Conservation (phyloP, 2,113 vertebrate genomes). For the Oreotrochilus melanogaster region DNA sequence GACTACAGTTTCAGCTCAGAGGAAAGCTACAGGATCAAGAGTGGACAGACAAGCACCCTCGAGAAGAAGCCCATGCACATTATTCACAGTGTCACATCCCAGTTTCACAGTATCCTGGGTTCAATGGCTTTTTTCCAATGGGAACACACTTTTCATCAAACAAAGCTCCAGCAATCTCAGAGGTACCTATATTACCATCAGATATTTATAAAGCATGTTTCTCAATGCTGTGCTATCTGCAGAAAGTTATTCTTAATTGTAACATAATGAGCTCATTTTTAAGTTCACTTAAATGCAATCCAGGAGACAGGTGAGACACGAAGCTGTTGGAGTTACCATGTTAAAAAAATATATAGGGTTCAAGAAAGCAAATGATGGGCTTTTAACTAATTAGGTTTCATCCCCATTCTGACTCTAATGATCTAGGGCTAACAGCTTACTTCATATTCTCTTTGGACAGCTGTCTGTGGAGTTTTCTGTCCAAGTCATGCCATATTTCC, state of each 20-base stretch:
- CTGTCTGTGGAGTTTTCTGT: not conserved
- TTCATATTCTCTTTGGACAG: not conserved
- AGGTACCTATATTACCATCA: slow-evolving; percentile 71
- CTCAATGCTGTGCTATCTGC: not conserved
- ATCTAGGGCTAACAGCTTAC: not conserved
- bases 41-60: slow-evolving; percentile 30
- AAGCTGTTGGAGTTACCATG: not conserved
- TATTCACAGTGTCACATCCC: slow-evolving; percentile 31
- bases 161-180: slow-evolving; percentile 55
- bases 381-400: not conserved
- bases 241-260: not conserved
- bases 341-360: not conserved
- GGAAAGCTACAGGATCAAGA: slow-evolving; percentile 68
- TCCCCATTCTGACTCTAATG: not conserved
- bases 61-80: slow-evolving; percentile 31
- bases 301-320: not conserved
- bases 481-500: not conserved
- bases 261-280: not conserved
- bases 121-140: slow-evolving; percentile 62
- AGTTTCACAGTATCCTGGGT: slow-evolving; percentile 48
- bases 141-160: slow-evolving; percentile 55
- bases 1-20: slow-evolving; percentile 69
- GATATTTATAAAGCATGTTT: slow-evolving; percentile 38
- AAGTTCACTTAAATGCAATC: not conserved
- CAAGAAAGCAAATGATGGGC: not conserved